A percentile compares a stretch with the other conserved stretches of the same genome.
Conservation (phyloP, 1,140 invertebrate species). For the Drosophila gunungcola region DNA sequence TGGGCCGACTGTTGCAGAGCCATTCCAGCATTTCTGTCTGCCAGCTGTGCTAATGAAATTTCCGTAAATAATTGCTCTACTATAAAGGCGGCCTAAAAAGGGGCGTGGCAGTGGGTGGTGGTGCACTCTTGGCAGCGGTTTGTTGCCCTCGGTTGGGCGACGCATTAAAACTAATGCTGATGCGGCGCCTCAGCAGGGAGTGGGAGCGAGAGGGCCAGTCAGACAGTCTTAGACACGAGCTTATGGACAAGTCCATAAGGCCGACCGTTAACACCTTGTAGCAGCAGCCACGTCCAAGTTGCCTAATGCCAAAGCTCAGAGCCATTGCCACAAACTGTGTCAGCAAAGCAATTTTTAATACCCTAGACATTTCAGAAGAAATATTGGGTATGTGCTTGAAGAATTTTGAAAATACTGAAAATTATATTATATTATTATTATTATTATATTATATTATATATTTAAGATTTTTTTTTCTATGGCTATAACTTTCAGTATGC, state of each 20-base stretch:
- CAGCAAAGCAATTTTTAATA: conserved; percentile 76
- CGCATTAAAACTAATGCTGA: conserved; percentile 81
- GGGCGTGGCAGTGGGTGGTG: conserved; percentile 41
- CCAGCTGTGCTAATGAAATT: conserved; percentile 77
- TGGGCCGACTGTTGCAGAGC: conserved; percentile 42
- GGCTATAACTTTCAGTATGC: no score
- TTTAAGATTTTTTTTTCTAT: no score
- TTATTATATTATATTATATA: no score
- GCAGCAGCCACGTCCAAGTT: conserved; percentile 75
- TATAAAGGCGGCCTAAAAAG: conserved; percentile 40
- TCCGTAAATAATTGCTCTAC: conserved; percentile 72
- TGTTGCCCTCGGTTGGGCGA: conserved; percentile 60
- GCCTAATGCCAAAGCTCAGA: conserved; percentile 82
- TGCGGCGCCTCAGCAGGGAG: conserved; percentile 52
- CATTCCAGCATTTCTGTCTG: conserved; percentile 44
- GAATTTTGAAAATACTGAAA: no score
- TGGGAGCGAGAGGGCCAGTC: conserved; percentile 12
- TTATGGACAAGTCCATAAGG: conserved; percentile 81
- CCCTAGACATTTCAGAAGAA: conserved; percentile 6
- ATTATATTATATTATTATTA: no score
- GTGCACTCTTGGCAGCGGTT: conserved; percentile 58
- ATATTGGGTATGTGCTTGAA: no score
- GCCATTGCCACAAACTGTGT: conserved; percentile 81
- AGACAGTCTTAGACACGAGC: conserved; percentile 75
- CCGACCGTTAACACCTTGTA: conserved; percentile 80